Evolutionary conservation across 2,888 invertebrate genomes (phyloP).

Genomic region (Hydraecia micacea): DNA sequence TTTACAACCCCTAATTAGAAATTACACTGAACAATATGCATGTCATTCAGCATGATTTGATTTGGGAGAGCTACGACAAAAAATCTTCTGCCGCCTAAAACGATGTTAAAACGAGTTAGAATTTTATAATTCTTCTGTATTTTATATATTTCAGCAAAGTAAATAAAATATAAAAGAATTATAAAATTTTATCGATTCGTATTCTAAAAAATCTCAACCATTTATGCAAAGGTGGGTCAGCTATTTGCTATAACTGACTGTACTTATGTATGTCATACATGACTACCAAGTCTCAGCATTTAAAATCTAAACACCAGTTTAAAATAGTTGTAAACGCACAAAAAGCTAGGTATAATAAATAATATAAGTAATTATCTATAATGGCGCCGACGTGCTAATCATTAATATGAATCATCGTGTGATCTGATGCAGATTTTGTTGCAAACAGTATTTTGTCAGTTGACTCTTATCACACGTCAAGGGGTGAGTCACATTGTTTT

Average conservation of each 20-base stretch:
- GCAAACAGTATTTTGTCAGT: slow-evolving; percentile 47
- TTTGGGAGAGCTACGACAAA: not conserved
- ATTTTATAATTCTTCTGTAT: no score
- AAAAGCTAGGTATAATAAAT: slow-evolving; percentile 22
- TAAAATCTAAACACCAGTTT: not conserved
- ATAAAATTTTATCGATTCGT: no score
- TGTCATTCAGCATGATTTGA: not conserved
- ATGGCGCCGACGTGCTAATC: slow-evolving; percentile 13
- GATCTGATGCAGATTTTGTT: slow-evolving; percentile 54
- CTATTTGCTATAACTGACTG: no score
- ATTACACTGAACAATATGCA: not conserved
- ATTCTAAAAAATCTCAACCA: no score
- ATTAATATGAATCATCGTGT: slow-evolving; percentile 38
- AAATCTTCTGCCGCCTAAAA: not conserved
- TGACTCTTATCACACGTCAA: slow-evolving; percentile 46
- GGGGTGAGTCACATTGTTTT: slow-evolving; percentile 51
- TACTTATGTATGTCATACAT: not conserved
- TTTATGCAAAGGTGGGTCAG: no score
- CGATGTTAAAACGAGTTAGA: no score
- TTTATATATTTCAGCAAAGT: no score
- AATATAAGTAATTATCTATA: slow-evolving; percentile 22
- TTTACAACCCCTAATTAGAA: not conserved
- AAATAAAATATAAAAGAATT: no score
- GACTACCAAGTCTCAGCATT: not conserved
- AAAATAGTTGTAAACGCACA: not conserved